phyloP scores from a whole-genome alignment of 2,113 vertebrate genomes.

The Zosterops japonicus region DNA sequence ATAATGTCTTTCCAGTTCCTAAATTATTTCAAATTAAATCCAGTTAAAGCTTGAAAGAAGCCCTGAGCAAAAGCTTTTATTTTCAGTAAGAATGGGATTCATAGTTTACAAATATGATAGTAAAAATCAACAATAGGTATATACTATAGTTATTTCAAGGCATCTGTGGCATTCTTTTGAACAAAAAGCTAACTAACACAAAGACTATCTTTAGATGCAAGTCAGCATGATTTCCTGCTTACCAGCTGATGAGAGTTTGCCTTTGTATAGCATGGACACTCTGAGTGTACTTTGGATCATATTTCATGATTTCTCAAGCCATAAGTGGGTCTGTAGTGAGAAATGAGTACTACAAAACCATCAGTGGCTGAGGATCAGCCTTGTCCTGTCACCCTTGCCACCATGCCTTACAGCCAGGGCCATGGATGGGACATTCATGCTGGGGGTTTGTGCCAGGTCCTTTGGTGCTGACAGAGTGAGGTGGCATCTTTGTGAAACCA shows the following conservation, averaged over 20 bases:
- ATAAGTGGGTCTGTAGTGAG: background rate
- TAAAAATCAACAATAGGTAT: background rate
- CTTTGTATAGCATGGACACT: background rate
- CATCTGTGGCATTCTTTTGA: background rate
- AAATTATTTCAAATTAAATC: background rate
- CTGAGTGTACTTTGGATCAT: background rate
- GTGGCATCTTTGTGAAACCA: background rate
- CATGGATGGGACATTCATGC: background rate
- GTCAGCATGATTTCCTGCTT: background rate
- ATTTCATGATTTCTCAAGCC: background rate
- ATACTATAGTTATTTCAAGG: background rate
- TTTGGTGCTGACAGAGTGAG: background rate
- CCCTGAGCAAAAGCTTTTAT: background rate
- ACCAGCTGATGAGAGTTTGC: background rate
- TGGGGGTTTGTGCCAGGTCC: background rate
- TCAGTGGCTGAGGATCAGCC: background rate
- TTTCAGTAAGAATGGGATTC: background rate
- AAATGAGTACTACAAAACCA: background rate
- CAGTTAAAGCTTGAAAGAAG: background rate
- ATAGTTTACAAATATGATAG: background rate
- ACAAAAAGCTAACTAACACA: background rate
- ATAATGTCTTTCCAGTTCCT: background rate
- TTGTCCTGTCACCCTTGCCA: background rate
- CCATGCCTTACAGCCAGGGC: background rate
- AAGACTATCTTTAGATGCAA: background rate